Base-by-base conservation (phyloP, 2,888 invertebrate species). In the Drosophila paracracens region DNA sequence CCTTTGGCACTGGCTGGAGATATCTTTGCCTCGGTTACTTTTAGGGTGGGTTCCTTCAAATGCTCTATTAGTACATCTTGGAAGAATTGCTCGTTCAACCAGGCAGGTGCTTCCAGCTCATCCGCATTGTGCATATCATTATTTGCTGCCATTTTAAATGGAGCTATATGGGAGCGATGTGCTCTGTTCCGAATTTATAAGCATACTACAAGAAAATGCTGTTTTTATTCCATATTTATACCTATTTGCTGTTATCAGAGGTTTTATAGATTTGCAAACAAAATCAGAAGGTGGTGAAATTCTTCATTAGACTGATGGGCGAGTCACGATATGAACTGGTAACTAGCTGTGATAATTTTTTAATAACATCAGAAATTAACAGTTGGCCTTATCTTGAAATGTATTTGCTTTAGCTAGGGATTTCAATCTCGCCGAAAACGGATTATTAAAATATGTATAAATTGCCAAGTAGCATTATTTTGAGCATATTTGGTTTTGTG, bases 1-100 rank as follows among this genome's bases (percentile, higher is more conserved):
- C 89, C 90, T 46, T 81, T 87, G 4, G 53, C 71, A 31, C 72
- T 74, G 13, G 86, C 86, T 33, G 86, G 89, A 1, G 81, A 78
- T 56, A 70, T 53, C 8, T 66, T 57, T 2, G 76, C 11, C 2
- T 64, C 43, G 2, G 38, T 53, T 13, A 88, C 69, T 56, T 59
- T 53, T 0, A 88, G 21, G 16, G 50, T 63, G 1, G 51, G 0
- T 76, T 77, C 53, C 6, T 61, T 63, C 4, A 51, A 27, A 21
- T 64, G 25, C 33, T 63, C 4, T 4, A 21, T 13, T 1, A 76
- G 40, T 18, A 58, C 56, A 7, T 67, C 51, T 2, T 57, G 53
- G 1, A 76, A 72, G 50, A 76, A 76, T 7, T 51, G 13, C 1
- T 63, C 21, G 27, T 61, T 57, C 13, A 76, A 21, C 76, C 76